Conservation (phyloP, 2,113 vertebrate genomes). For the Lanius ludovicianus region DNA sequence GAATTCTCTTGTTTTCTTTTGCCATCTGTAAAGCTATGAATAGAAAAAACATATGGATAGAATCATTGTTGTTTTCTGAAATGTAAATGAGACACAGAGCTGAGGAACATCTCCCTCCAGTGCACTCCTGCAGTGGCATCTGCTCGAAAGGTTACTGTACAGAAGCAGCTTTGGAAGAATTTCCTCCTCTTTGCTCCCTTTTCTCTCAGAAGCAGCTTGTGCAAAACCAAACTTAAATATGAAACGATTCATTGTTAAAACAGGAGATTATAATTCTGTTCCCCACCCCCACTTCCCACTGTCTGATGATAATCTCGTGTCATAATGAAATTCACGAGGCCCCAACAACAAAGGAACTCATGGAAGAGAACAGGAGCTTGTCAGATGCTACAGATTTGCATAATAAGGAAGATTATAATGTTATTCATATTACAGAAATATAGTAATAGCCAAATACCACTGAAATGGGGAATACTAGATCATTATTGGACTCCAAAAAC, state of each 20-base stretch:
- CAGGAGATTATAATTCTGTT: background rate
- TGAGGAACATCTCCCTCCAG: background rate
- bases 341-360: constrained; percentile 8
- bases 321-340: constrained; percentile 62
- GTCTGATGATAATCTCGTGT: constrained; percentile 61
- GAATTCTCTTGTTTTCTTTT: background rate
- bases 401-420: constrained; percentile 41
- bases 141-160: constrained; percentile 5
- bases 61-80: background rate
- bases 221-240: background rate
- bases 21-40: background rate
- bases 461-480: background rate
- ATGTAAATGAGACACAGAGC: background rate
- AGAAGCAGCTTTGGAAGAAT: background rate
- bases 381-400: constrained; percentile 44
- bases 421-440: constrained; percentile 41
- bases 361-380: background rate
- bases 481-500: background rate
- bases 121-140: background rate
- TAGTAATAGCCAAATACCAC: background rate
- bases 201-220: constrained; percentile 30
- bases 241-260: constrained; percentile 50
- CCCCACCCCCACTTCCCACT: background rate
- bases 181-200: constrained; percentile 24
- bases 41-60: background rate